Evolutionary conservation across 2,888 invertebrate species (phyloP), one percentile per base, ranked within the genome.

Genomic region (Spisula solida): DNA sequence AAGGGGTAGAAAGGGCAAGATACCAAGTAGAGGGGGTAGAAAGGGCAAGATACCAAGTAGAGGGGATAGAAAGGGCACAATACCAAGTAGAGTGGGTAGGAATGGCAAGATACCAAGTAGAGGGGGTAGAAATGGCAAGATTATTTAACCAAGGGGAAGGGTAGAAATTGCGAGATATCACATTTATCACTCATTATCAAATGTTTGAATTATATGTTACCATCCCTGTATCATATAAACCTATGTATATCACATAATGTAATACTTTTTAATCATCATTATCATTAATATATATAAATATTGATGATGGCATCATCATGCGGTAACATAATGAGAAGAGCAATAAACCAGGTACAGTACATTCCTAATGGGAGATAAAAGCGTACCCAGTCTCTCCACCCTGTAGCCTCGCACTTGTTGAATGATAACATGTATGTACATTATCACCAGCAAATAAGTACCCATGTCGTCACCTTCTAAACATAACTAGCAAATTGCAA

Each of bases 381-480:
- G 16, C 12, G 16, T 75, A 31, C 31, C 31, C 34, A 31, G 34
- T 75, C 16, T 18, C 31, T 34, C 80, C 20, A 20, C 20, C 48
- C 51, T 51, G 41, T 41, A 41, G 41, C 41, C 41, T 80, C 80
- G 47, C 25, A 80, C 12, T 79, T 79, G 56, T 56, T 79, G 25
- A 56, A 34, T 55, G 85, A 85, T 79, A 84, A 47, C 75, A 10
- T 29, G n/a, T 41, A 31, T 34, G 48, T n/a, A 29, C 20, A 55
- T 84, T 51, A 84, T 84, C 55, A 84, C 2, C 78, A 83, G 31
- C 51, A 31, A 41, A 79, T 79, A 79, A 85, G 29, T 51, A 31
- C 78, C n/a, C 8, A 34, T 85, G 56, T 85, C 79, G 20, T 79
- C 79, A 85, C 79, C 85, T 85, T 85, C 79, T 55, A n/a, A 85